phyloP scores from a whole-genome alignment of 1,140 invertebrate species.

The Drosophila sulfurigaster region DNA sequence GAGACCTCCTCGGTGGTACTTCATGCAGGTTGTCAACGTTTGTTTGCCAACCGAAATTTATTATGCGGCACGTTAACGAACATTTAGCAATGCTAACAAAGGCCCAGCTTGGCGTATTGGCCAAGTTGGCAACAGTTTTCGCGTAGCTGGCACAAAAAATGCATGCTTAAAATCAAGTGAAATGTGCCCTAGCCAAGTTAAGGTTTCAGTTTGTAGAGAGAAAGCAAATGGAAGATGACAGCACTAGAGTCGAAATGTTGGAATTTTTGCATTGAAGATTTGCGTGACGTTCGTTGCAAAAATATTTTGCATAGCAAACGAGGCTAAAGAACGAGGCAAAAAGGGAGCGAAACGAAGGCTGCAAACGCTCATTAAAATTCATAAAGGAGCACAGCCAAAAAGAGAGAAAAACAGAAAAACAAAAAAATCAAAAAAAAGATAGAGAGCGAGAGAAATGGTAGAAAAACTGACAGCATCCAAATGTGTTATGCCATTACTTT shows the following conservation, averaged over 20 bases:
- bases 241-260: constrained; percentile 34
- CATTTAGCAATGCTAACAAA: constrained; percentile 73
- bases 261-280: constrained; percentile 71
- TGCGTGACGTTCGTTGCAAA: constrained; percentile 65
- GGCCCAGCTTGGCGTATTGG: constrained; percentile 58
- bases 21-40: constrained; percentile 31
- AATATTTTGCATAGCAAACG: constrained; percentile 70
- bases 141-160: constrained; percentile 43
- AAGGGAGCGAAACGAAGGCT: not conserved
- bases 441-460: constrained; percentile 25
- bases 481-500: constrained; percentile 54
- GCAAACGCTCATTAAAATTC: constrained; percentile 75
- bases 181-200: constrained; percentile 48
- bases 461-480: constrained; percentile 23
- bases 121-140: constrained; percentile 70
- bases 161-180: constrained; percentile 54
- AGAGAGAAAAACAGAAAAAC: constrained; percentile 11
- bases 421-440: constrained; percentile 25
- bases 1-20: constrained; percentile 12
- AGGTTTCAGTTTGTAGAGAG: not conserved
- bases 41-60: constrained; percentile 77
- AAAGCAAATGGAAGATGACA: not conserved
- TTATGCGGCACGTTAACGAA: constrained; percentile 75
- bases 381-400: constrained; percentile 58
- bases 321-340: constrained; percentile 43